These are phyloP conservation scores for Drosophila fulvimacula DNA, from an alignment of 2,888 invertebrate genomes.

Conservation along the genomic window DNA sequence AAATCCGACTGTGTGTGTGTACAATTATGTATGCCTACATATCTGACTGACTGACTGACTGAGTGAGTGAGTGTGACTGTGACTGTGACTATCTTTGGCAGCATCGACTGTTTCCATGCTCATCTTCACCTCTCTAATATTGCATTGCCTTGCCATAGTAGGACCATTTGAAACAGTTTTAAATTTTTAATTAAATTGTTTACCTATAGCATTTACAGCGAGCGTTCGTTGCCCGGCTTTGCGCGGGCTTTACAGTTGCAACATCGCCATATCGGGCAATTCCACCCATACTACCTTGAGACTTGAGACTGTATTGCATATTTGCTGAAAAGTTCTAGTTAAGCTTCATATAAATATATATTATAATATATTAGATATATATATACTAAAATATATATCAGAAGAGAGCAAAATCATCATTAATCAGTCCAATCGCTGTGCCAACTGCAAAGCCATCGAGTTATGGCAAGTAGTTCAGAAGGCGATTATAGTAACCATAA, in stretches of 20 bases:
- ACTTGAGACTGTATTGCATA: background rate
- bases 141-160: constrained; percentile 9
- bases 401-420: too few species aligned
- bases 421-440: too few species aligned
- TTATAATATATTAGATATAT: too few species aligned
- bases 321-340: background rate
- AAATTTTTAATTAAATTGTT: background rate
- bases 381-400: too few species aligned
- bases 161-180: constrained; percentile 14
- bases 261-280: background rate
- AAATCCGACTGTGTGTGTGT: background rate
- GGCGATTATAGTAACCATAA: too few species aligned
- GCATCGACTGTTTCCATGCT: constrained; percentile 36
- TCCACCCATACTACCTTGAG: constrained; percentile 3
- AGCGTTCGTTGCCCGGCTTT: background rate
- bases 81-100: constrained; percentile 40
- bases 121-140: constrained; percentile 34
- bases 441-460: too few species aligned
- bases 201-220: background rate
- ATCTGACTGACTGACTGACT: too few species aligned
- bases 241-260: background rate
- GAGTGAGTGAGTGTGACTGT: constrained; percentile 3
- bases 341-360: too few species aligned
- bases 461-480: too few species aligned
- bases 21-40: constrained; percentile 6